Percentiles rank a stretch among this genome's conserved stretches.
phyloP scores from a whole-genome alignment of 2,113 vertebrate genomes.

The Gorilla gorilla region DNA sequence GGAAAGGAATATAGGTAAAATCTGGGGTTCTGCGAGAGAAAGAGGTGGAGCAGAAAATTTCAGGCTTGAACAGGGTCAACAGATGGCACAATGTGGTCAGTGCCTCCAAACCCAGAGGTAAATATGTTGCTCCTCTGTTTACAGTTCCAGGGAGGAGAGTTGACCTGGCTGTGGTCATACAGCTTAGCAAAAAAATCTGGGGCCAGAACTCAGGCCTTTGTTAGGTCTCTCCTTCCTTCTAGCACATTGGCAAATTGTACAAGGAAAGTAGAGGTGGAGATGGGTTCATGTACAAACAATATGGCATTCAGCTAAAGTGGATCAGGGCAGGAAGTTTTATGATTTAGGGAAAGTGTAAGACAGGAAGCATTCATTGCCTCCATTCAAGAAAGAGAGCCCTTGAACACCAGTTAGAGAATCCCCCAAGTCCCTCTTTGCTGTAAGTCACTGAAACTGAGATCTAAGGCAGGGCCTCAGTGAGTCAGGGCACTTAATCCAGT shows the following conservation, averaged over 20 bases:
- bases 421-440: not conserved
- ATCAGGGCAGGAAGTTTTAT: not conserved
- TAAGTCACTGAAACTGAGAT: not conserved
- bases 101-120: not conserved
- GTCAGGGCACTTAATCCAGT: not conserved
- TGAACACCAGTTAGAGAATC: not conserved
- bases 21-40: not conserved
- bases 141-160: not conserved
- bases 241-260: not conserved
- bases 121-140: not conserved
- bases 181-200: not conserved
- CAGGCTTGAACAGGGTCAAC: not conserved
- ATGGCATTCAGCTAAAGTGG: not conserved
- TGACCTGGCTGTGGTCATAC: not conserved
- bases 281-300: not conserved
- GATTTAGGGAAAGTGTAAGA: not conserved
- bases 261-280: not conserved
- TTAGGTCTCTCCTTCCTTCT: not conserved
- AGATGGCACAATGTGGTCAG: not conserved
- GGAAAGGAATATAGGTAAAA: not conserved
- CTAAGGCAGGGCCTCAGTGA: not conserved
- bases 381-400: not conserved
- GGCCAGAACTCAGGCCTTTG: not conserved
- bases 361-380: too few species aligned
- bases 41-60: not conserved